Evolutionary conservation across 2,888 invertebrate species (phyloP).

Genomic region (Agapostemon virescens): DNA sequence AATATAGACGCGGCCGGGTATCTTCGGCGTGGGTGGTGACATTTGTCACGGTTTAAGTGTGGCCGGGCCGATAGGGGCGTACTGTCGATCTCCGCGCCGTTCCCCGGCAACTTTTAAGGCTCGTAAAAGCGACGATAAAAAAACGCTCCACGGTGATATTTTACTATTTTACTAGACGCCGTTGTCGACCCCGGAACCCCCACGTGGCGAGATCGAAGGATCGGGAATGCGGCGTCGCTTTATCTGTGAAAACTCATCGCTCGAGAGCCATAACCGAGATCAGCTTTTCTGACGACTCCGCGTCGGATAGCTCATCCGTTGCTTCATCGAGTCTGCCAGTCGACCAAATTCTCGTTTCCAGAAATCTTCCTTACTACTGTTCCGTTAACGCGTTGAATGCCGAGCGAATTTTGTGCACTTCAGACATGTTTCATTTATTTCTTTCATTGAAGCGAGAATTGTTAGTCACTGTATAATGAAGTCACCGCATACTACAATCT

Average conservation of each 20-base stretch:
- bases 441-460: too few species aligned
- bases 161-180: conserved; percentile 68
- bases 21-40: conserved; percentile 66
- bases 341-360: not conserved
- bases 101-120: conserved; percentile 55
- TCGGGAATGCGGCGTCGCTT: conserved; percentile 19
- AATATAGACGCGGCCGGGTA: conserved; percentile 61
- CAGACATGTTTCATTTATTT: too few species aligned
- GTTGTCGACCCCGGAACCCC: conserved; percentile 59
- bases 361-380: too few species aligned
- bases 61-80: conserved; percentile 50
- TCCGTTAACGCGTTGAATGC: too few species aligned
- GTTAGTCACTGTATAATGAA: too few species aligned
- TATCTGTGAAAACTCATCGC: conserved; percentile 44
- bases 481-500: too few species aligned
- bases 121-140: conserved; percentile 66
- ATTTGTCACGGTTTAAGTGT: conserved; percentile 69
- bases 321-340: not conserved
- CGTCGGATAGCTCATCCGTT: not conserved
- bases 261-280: not conserved
- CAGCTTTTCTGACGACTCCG: not conserved
- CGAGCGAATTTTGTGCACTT: too few species aligned
- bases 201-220: conserved; percentile 56
- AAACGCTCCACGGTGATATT: conserved; percentile 62
- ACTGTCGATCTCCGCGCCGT: conserved; percentile 52